phyloP scores from a whole-genome alignment of 2,113 vertebrate genomes.

The Oncorhynchus tshawytscha region DNA sequence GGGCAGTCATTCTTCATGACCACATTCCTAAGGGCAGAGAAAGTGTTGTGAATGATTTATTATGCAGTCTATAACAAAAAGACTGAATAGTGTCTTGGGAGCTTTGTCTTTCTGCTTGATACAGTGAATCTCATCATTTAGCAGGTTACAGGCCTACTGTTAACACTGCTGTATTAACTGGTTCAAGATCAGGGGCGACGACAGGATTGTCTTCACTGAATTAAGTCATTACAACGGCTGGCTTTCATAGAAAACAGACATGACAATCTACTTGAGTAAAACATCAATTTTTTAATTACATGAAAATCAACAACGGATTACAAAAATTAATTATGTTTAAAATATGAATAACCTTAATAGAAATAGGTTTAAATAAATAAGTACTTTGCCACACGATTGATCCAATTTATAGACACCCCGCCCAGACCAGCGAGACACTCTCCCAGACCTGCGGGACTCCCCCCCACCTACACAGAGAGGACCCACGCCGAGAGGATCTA shows the following conservation, averaged over 20 bases:
- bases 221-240: conserved; percentile 10
- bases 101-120: conserved; percentile 43
- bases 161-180: conserved; percentile 24
- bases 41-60: conserved; percentile 51
- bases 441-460: too few species aligned
- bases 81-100: conserved; percentile 32
- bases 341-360: too few species aligned
- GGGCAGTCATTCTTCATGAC: not conserved
- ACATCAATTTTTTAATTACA: not conserved
- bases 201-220: not conserved
- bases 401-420: not conserved
- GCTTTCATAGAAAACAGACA: not conserved
- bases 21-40: conserved; percentile 36
- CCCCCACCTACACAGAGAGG: too few species aligned
- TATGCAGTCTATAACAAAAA: conserved; percentile 13
- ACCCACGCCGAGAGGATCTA: too few species aligned
- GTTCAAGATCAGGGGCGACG: conserved; percentile 43
- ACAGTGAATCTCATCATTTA: conserved; percentile 32
- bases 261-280: not conserved
- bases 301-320: too few species aligned
- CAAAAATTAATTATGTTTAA: too few species aligned
- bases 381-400: not conserved
- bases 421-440: too few species aligned
- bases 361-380: too few species aligned
- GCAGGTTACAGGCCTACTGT: conserved; percentile 28